Evolutionary conservation across 2,113 vertebrate genomes (phyloP).

Genomic region (Todiramphus chloris): DNA sequence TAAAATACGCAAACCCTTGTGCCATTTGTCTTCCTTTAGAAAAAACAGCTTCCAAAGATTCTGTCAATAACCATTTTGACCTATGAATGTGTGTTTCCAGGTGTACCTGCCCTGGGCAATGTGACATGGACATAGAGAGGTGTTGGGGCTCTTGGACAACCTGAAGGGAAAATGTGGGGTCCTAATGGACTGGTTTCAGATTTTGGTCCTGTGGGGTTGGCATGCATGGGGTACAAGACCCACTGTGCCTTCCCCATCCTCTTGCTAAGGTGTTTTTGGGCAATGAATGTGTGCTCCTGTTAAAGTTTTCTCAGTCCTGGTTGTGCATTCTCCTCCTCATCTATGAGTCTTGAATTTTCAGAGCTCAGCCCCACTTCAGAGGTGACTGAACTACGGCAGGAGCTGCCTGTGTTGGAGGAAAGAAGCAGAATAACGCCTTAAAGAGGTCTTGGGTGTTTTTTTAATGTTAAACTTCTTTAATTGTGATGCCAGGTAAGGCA

Average conservation of each 20-base stretch:
- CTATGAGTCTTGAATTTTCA: not conserved
- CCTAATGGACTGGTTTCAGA: not conserved
- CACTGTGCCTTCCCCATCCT: not conserved
- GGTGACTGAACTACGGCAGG: not conserved
- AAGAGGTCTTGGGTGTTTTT: not conserved
- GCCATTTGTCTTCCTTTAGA: slow-evolving; percentile 18
- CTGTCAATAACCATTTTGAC: not conserved
- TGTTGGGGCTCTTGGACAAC: not conserved
- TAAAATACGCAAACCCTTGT: not conserved
- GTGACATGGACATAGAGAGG: not conserved
- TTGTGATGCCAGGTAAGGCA: not conserved
- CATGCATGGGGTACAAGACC: not conserved
- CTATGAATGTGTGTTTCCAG: accelerated
- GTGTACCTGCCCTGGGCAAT: not conserved
- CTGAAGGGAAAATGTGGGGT: not conserved
- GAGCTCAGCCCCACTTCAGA: not conserved
- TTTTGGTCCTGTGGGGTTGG: not conserved
- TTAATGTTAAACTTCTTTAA: not conserved
- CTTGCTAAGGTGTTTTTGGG: not conserved
- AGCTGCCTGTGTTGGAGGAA: not conserved
- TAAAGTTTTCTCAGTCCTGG: not conserved
- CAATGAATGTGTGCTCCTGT: accelerated
- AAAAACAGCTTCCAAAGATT: not conserved
- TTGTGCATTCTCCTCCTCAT: not conserved
- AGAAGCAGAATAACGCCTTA: not conserved